Evolutionary conservation across 2,888 invertebrate genomes (phyloP), one percentile per base, ranked within the genome.

Genomic region (Acanthosepion esculentum): DNA sequence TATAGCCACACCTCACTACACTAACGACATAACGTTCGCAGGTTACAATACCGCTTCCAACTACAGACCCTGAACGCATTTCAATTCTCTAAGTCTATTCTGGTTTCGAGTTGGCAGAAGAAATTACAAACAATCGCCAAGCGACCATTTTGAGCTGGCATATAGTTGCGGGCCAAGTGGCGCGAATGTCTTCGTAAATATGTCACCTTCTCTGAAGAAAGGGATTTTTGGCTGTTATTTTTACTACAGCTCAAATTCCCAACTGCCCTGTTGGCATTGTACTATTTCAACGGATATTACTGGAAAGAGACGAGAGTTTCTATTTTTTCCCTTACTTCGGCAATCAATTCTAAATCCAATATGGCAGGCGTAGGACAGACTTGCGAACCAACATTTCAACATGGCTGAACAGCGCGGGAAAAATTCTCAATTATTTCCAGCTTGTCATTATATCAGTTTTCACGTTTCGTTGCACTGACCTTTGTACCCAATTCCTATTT

Each of bases 261-360:
- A 78, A 78, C n/a, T 2, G 78, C n/a, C n/a, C 7, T 6, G 29
- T 78, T 78, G n/a, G 78, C 29, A 78, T 10, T 29, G 10, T 78
- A n/a, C n/a, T 29, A n/a, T n/a, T n/a, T 8, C 15, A 78, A 78
- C 29, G 78, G 29, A 78, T 78, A 78, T 78, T 78, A 78, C 10
- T 78, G n/a, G 78, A 78, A 78, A 78, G 10, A n/a, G 78, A 8
- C 8, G 10, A 15, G 78, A 5, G 29, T n/a, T 15, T n/a, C 78
- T n/a, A 7, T 78, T 7, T n/a, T n/a, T 78, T 78, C 8, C 15
- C 78, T 78, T 26, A 8, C 78, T 15, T 78, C 15, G n/a, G n/a
- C 78, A 78, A 78, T 78, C 78, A 78, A 78, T n/a, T 78, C n/a
- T n/a, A n/a, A n/a, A 78, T 78, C 78, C n/a, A 78, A 78, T 78